phyloP scores from a whole-genome alignment of 2,113 vertebrate genomes.

The Peromyscus leucopus region DNA sequence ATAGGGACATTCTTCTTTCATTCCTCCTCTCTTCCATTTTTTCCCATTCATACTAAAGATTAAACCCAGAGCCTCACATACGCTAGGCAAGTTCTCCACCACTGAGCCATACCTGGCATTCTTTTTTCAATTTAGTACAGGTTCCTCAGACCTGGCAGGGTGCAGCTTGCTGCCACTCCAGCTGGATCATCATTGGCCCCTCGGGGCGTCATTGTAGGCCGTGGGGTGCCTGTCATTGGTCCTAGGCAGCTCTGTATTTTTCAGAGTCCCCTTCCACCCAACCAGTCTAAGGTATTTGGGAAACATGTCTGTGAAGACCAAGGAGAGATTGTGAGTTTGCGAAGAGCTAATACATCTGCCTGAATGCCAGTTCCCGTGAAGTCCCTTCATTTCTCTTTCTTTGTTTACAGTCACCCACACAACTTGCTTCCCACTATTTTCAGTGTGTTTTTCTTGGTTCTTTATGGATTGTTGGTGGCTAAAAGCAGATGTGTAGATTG shows the following conservation, averaged over 20 bases:
- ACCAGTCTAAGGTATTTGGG: rapidly evolving
- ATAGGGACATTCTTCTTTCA: not conserved
- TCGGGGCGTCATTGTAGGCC: no score
- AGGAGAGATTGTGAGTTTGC: not conserved
- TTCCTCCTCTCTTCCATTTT: not conserved
- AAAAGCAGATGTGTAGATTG: slow-evolving; percentile 81
- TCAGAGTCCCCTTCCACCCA: not conserved
- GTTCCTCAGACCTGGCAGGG: not conserved
- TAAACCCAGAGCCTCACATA: not conserved
- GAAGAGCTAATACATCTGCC: no score
- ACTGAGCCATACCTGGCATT: no score
- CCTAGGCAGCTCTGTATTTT: no score
- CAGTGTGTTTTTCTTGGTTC: slow-evolving; percentile 75
- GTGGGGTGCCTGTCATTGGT: no score
- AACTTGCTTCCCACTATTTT: slow-evolving; percentile 83
- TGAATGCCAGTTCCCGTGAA: not conserved
- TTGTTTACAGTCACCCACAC: slow-evolving; percentile 79
- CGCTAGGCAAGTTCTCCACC: not conserved
- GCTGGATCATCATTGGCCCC: no score
- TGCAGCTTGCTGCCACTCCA: not conserved
- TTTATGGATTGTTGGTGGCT: slow-evolving; percentile 80
- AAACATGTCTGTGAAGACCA: not conserved
- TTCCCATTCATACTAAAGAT: not conserved
- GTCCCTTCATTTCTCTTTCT: not conserved
- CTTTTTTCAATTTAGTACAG: not conserved